These are phyloP conservation scores for Aleadryas rufinucha DNA, from an alignment of 2,113 vertebrate genomes.

Conservation along the genomic window DNA sequence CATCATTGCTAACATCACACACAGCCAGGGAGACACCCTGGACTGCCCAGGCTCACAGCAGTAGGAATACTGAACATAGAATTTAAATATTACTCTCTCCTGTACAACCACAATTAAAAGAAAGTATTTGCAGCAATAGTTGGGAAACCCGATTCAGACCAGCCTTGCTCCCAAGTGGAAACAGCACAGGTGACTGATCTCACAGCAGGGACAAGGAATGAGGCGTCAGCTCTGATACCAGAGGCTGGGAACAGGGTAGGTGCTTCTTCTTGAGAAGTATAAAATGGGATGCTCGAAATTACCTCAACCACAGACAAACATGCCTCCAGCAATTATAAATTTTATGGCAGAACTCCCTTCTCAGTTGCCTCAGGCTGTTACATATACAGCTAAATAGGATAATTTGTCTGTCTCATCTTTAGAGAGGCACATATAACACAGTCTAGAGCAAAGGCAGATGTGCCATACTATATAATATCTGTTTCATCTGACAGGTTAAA, in stretches of 20 bases:
- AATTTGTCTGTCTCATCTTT: not conserved
- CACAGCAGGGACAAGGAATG: not conserved
- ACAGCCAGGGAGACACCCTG: not conserved
- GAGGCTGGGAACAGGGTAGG: not conserved
- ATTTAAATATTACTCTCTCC: not conserved
- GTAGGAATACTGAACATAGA: not conserved
- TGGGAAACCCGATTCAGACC: not conserved
- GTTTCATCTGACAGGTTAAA: not conserved
- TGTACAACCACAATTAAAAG: not conserved
- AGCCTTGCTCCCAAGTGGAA: not conserved
- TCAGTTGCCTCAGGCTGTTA: not conserved
- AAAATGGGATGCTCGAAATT: not conserved
- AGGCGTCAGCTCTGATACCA: not conserved
- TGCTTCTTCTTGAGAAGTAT: not conserved
- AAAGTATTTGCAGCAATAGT: fast-evolving
- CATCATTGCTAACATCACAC: not conserved
- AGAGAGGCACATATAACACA: not conserved
- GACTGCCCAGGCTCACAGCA: not conserved
- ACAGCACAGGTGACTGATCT: not conserved
- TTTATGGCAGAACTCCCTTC: not conserved
- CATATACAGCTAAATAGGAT: not conserved
- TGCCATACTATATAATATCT: not conserved
- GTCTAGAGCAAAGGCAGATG: not conserved
- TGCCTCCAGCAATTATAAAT: not conserved
- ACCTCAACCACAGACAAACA: not conserved